A percentile compares a stretch with the other conserved stretches of the same genome.
These are phyloP conservation scores for Rhinatrema bivittatum DNA, from an alignment of 2,797 vertebrate species.

Conservation along the genomic window DNA sequence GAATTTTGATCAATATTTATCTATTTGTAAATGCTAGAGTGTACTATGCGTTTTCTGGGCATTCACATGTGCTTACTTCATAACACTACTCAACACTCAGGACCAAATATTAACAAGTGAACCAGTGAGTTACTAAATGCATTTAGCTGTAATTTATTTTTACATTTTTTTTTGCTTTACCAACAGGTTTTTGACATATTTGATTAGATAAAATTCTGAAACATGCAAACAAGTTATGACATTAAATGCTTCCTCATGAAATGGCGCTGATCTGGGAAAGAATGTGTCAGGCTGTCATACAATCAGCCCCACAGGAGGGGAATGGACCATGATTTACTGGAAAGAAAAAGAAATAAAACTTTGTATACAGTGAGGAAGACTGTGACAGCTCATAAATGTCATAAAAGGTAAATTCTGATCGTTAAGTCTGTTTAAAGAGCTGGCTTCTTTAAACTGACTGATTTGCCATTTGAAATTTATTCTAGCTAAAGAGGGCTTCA, in stretches of 20 bases:
- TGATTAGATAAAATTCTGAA: background rate
- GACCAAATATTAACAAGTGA: slow-evolving; percentile 3
- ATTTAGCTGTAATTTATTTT: slow-evolving; percentile 2
- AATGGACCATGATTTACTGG: no score
- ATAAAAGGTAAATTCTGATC: no score
- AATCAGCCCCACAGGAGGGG: no score
- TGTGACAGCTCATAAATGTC: no score
- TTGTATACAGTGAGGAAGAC: no score
- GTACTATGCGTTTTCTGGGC: background rate
- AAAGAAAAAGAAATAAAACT: accelerated
- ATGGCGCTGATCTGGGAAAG: background rate
- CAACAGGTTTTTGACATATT: background rate
- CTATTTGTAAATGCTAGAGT: background rate
- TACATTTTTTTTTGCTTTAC: background rate
- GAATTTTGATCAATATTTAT: background rate
- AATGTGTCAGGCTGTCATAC: background rate
- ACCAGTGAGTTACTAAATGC: background rate
- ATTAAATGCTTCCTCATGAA: no score
- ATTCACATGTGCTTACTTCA: background rate
- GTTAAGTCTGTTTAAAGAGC: no score
- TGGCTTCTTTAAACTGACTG: no score
- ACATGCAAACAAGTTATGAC: accelerated
- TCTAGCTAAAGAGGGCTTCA: no score
- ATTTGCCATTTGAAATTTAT: no score
- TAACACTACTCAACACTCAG: slow-evolving; percentile 1